These are phyloP conservation scores for Sebastes oblongus DNA, from an alignment of 2,797 vertebrate genomes.

Conservation along the genomic window DNA sequence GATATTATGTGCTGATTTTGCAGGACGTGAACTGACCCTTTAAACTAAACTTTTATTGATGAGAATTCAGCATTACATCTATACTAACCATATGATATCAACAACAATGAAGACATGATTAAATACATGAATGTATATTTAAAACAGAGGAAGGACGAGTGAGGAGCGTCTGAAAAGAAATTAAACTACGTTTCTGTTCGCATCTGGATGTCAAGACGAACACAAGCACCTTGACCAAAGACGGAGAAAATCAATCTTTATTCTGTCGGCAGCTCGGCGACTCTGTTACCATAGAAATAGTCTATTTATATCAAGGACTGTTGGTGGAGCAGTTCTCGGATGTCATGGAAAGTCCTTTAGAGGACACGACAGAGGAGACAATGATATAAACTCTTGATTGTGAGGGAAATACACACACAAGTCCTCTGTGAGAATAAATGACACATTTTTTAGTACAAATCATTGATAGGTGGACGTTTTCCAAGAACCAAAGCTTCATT, in stretches of 20 bases:
- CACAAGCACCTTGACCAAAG: constrained; percentile 28
- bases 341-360: constrained; percentile 69
- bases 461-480: neutral
- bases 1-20: too few relatives aligned
- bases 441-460: neutral
- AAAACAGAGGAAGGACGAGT: neutral
- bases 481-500: neutral
- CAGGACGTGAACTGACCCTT: too few relatives aligned
- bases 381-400: neutral
- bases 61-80: too few relatives aligned
- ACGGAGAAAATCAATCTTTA: constrained; percentile 61
- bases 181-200: neutral
- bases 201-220: constrained; percentile 38
- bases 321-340: constrained; percentile 39
- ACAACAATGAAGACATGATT: neutral
- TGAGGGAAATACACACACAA: neutral
- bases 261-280: constrained; percentile 27
- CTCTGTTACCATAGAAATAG: constrained; percentile 55
- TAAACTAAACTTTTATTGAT: too few relatives aligned
- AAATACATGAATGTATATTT: neutral
- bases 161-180: neutral
- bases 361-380: constrained; percentile 40
- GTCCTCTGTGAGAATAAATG: neutral
- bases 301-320: constrained; percentile 68
- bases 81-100: neutral